A percentile compares a stretch with the other conserved stretches of the same genome.
These are phyloP conservation scores for Ophion obscuratus DNA, from an alignment of 2,888 invertebrate genomes.

Conservation along the genomic window DNA sequence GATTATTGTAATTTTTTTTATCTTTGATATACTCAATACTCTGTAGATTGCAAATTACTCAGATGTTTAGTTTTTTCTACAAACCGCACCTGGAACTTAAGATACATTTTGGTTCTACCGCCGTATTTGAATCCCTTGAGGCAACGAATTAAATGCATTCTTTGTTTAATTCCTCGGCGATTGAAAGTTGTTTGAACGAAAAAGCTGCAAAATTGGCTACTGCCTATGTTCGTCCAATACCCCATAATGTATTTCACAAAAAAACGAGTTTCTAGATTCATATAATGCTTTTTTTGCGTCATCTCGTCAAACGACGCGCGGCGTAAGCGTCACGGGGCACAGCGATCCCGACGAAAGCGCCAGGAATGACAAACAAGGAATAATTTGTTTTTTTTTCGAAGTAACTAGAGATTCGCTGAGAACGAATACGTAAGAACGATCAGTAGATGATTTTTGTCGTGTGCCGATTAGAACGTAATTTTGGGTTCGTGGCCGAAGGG, in stretches of 20 bases:
- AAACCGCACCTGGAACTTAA: not conserved
- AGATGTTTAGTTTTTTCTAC: not conserved
- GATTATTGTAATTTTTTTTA: not conserved
- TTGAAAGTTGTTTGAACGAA: not conserved
- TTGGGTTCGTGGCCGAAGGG: slow-evolving; percentile 2
- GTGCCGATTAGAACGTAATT: slow-evolving; percentile 25
- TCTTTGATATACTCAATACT: not conserved
- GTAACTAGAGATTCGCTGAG: not conserved
- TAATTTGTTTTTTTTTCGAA: not conserved
- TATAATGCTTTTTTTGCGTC: too few species aligned
- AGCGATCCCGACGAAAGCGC: not conserved
- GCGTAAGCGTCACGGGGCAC: not conserved
- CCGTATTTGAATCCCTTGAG: not conserved
- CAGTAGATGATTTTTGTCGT: slow-evolving; percentile 17
- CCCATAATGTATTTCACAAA: not conserved
- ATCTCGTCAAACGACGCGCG: too few species aligned
- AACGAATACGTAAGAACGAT: not conserved
- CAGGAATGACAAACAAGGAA: not conserved
- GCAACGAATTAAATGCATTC: not conserved
- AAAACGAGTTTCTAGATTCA: not conserved
- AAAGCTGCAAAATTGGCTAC: not conserved
- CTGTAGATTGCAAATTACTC: not conserved
- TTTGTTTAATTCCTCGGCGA: not conserved
- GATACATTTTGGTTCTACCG: not conserved
- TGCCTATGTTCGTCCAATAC: not conserved